phyloP scores from a whole-genome alignment of 2,797 vertebrate genomes.

The Lemur catta region DNA sequence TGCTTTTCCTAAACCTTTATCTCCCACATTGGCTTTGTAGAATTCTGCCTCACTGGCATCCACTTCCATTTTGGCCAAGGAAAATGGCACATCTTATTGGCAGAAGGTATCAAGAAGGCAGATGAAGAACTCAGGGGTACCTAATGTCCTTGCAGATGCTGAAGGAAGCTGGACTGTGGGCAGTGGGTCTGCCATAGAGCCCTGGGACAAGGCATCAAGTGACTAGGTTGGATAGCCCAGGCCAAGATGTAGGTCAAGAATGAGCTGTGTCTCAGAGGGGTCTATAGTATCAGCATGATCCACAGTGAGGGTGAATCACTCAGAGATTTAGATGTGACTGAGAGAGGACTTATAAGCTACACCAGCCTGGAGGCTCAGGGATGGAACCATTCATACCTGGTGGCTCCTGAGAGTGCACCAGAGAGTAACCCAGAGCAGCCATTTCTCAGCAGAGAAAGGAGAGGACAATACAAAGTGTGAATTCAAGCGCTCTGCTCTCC shows the following conservation, averaged over 20 bases:
- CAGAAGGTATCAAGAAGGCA: constrained; percentile 18
- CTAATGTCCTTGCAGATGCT: background rate
- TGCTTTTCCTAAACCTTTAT: background rate
- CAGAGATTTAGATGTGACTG: background rate
- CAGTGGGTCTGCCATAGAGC: no score
- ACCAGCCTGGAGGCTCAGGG: background rate
- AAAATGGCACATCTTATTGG: background rate
- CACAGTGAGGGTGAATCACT: background rate
- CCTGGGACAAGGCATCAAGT: background rate
- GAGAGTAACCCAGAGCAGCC: background rate
- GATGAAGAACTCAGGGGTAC: background rate
- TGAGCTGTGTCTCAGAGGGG: background rate
- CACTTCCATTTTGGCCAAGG: background rate
- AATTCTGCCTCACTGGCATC: background rate
- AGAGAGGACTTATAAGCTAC: background rate
- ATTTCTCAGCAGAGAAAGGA: background rate
- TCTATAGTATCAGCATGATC: background rate
- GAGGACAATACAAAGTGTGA: background rate
- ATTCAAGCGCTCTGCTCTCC: background rate
- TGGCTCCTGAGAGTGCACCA: background rate
- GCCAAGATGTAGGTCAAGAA: background rate
- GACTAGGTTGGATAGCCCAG: background rate
- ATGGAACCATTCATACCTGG: background rate
- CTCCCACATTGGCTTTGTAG: background rate
- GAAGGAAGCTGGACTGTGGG: background rate